Conservation (phyloP, 2,113 vertebrate species). For the Marmota monax region DNA sequence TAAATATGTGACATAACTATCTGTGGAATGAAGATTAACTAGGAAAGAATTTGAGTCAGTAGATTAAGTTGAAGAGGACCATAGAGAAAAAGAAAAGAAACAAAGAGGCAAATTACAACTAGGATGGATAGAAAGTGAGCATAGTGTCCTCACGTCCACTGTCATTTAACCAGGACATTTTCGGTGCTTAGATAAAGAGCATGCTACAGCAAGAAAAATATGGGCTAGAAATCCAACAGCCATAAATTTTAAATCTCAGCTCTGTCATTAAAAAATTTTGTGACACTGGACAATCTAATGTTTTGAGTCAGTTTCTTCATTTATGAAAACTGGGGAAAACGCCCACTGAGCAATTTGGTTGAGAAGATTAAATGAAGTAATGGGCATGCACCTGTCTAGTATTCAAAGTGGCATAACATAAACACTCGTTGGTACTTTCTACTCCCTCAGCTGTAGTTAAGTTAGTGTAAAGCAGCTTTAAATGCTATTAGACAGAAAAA, state of each 20-base stretch:
- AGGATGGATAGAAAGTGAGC: not conserved
- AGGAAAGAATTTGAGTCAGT: constrained; percentile 1
- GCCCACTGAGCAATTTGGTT: not conserved
- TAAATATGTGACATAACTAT: not conserved
- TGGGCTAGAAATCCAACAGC: not conserved
- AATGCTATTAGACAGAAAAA: not conserved
- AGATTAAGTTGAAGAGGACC: not conserved
- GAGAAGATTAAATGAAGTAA: not conserved
- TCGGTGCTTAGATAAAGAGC: not conserved
- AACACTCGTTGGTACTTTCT: not conserved
- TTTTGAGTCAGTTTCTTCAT: not conserved
- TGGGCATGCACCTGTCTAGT: not conserved
- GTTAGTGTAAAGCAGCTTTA: not conserved
- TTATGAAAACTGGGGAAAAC: not conserved
- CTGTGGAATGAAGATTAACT: not conserved
- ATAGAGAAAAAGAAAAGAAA: not conserved
- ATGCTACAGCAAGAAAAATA: not conserved
- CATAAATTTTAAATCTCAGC: not conserved
- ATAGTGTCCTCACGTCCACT: not conserved
- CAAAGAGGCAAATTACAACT: not conserved
- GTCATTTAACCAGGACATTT: not conserved
- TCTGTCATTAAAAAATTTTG: not conserved
- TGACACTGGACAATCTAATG: not conserved
- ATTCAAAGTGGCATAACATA: not conserved
- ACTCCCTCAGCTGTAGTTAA: not conserved